phyloP scores from a whole-genome alignment of 2,888 invertebrate genomes.

The Mythimna pallens region DNA sequence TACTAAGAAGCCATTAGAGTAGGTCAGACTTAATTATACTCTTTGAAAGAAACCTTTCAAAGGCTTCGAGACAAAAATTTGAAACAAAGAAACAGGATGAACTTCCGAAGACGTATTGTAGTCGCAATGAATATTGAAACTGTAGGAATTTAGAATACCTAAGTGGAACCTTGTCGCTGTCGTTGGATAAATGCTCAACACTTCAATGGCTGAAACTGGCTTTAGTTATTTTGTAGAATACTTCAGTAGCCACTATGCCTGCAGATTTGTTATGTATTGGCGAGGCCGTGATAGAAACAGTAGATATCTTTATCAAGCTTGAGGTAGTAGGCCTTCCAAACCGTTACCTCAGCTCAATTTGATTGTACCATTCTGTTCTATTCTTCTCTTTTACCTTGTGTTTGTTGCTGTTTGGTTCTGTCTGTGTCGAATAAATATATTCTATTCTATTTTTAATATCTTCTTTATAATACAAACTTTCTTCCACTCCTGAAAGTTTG shows the following conservation, averaged over 20 bases:
- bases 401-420: no score
- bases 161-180: conserved; percentile 18
- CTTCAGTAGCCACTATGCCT: not conserved
- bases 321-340: no score
- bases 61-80: conserved; percentile 39
- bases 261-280: not conserved
- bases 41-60: conserved; percentile 22
- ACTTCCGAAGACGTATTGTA: conserved; percentile 33
- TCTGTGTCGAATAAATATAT: no score
- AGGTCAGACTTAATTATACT: conserved; percentile 17
- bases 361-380: no score
- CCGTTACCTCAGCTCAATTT: no score
- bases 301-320: no score
- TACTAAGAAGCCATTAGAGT: not conserved
- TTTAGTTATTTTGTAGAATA: conserved; percentile 27
- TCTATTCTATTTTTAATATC: no score
- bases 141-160: conserved; percentile 45
- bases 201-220: conserved; percentile 18
- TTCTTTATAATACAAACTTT: no score
- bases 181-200: conserved; percentile 30
- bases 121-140: conserved; percentile 45
- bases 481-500: no score
- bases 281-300: no score
- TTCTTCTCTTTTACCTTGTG: no score
- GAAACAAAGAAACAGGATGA: conserved; percentile 42